Evolutionary conservation across 2,797 vertebrate genomes (phyloP), one percentile per base, ranked within the genome.

Genomic region (Catharus ustulatus): DNA sequence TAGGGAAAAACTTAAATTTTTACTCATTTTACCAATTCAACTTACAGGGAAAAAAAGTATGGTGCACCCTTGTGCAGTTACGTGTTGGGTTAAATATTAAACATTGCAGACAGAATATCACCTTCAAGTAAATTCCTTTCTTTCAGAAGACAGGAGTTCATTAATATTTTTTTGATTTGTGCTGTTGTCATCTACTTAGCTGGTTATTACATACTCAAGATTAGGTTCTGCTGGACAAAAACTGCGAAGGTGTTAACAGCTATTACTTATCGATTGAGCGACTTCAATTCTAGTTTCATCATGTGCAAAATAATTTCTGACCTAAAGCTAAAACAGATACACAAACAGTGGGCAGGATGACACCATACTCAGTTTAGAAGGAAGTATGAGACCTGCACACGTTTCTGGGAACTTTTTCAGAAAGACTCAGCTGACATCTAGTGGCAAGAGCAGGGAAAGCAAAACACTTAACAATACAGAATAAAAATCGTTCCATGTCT

Each of bases 361-460:
- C 30, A 63, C 20, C 14, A 64, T 24, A 10, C 8, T 38, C 24
- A 54, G 20, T 32, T 93, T 40, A 87, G 42, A 54, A 54, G 45
- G 24, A 84, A 72, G 52, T 5, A 51, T 32, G 48, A 77, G 84
- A 36, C 3, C 5, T 29, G 21, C 14, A 40, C 30, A 26, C 4
- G 1, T 10, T 15, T 73, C n/a, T 66, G n/a, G 32, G 55, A 90
- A 52, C n/a, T 45, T 62, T 26, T 66, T 93, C 54, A 67, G 91
- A 80, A 93, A 94, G 69, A 63, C 89, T 94, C 93, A 89, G 61
- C 89, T 98, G 97, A 96, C 98, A 97, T 95, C 98, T 93, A 94
- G 97, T 20, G 98, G 96, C 71, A 26, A 34, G 6, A 89, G 6
- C 17, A 69, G 49, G 80, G 82, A 96, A 97, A 88, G 27, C 18